Conservation (phyloP, 2,888 invertebrate species). For the Eupithecia subfuscata region DNA sequence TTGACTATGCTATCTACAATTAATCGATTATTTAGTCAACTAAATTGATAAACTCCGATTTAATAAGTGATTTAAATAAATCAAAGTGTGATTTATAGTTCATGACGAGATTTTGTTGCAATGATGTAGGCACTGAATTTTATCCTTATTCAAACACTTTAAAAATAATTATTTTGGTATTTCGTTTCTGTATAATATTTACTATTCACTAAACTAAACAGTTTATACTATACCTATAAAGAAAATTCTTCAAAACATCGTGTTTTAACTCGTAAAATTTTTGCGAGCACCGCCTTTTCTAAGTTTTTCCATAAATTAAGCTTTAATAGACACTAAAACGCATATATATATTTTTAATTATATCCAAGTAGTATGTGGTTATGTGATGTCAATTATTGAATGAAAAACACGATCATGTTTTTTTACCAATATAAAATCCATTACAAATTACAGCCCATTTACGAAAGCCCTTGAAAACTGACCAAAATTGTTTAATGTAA, state of each 20-base stretch:
- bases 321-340: neutral
- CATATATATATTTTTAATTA: neutral
- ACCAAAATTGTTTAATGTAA: neutral
- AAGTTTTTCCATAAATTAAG: slow-evolving; percentile 5
- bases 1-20: neutral
- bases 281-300: neutral
- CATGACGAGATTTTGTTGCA: neutral
- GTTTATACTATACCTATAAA: neutral
- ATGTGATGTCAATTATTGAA: neutral
- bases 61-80: slow-evolving; percentile 7
- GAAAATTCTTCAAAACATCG: neutral
- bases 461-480: neutral
- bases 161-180: too few species aligned
- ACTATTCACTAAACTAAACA: too few species aligned
- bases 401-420: neutral
- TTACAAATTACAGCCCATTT: neutral
- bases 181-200: too few species aligned
- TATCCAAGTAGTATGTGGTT: neutral
- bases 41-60: neutral
- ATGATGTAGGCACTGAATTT: neutral
- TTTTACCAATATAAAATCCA: neutral
- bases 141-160: neutral
- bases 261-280: neutral
- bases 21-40: neutral
- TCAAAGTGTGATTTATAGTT: neutral